Evolutionary conservation across 2,888 invertebrate species (phyloP), one percentile per base, ranked within the genome.

Genomic region (Lucinisca nassula): DNA sequence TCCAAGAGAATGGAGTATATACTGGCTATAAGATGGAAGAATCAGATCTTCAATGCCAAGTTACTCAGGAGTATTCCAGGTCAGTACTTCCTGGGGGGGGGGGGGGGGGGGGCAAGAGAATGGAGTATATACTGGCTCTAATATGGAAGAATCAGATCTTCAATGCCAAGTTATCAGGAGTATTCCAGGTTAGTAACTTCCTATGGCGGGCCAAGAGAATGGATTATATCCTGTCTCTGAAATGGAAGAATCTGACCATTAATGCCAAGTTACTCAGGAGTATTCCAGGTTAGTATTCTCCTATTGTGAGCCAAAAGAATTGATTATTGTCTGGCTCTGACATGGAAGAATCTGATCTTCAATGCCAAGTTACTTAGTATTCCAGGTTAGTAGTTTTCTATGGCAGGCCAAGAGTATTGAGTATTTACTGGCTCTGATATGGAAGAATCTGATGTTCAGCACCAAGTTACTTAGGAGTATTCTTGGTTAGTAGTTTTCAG

Each of bases 341-440:
- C 10, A 27, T 27, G 24, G n/a, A 24, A 24, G n/a, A 21, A 58
- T 58, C 24, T 8, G 58, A 58, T 58, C n/a, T 24, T 24, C 58
- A 58, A 21, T 27, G 27, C 27, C n/a, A 24, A 24, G 8, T 10
- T 58, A n/a, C n/a, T 58, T 14, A 58, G 58, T 58, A 27, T 27
- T 14, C 27, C 58, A 21, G 27, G 58, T 58, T 58, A 27, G 58
- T 97, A 98, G 98, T 94, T 98, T 98, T 91, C 97, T 99, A 91
- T 99, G 98, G 98, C 97, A 98, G 92, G 98, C 98, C 77, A 98
- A 98, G 95, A 97, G 98, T 90, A 98, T 98, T 97, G 98, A 99
- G 96, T 98, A 98, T 96, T 97, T 98, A 58, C 97, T 99, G 91
- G 98, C 98, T 73, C 97, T 97, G 79, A 97, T 98, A 94, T 98